Evolutionary conservation across 2,888 invertebrate species (phyloP), one percentile per base, ranked within the genome.

Genomic region (Euspilapteryx auroguttella): DNA sequence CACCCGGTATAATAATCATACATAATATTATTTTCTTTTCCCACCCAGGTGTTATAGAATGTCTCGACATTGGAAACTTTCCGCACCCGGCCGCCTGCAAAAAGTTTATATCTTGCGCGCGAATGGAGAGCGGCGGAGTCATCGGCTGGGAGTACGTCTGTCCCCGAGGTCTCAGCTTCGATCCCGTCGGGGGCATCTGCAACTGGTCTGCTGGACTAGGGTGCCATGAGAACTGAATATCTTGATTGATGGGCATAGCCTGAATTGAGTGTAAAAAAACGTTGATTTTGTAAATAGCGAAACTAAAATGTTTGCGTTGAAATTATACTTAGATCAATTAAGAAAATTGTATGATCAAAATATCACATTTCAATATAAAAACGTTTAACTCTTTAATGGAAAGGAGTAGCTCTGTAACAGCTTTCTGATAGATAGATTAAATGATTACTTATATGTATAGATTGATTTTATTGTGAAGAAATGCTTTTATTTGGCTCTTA

Each of bases 91-190:
- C 84, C 10, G 92, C 90, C 0, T 94, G 94, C 58, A 88, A 86
- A 61, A 92, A 92, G 62, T 94, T 94, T 57, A 92, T 94, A 44
- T 90, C 89, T 12, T 94, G 94, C 59, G 91, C 93, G 1, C 55
- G 68, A 24, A 61, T 89, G 76, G 89, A 90, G 39, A 85, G 82
- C 45, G 87, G 86, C 9, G 81, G 82, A 10, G 81, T 91, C 2
- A 65, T 88, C 1, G 92, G 91, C 6, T 93, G 91, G 84, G 91
- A 90, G 45, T 94, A 94, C 64, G 86, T 89, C 9, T 94, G 94
- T 50, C 93, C 93, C 1, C 84, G 85, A 42, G 87, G 87, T 17
- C 75, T 94, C 3, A 89, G 89, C 44, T 94, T 91, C 53, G 93
- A 94, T 55, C 92, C 91, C 1, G 85, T 92, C 2, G 93, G 91